Percentiles rank a stretch among this genome's conserved stretches.
Conservation (phyloP, 1,140 invertebrate species). For the Drosophila bifasciata region DNA sequence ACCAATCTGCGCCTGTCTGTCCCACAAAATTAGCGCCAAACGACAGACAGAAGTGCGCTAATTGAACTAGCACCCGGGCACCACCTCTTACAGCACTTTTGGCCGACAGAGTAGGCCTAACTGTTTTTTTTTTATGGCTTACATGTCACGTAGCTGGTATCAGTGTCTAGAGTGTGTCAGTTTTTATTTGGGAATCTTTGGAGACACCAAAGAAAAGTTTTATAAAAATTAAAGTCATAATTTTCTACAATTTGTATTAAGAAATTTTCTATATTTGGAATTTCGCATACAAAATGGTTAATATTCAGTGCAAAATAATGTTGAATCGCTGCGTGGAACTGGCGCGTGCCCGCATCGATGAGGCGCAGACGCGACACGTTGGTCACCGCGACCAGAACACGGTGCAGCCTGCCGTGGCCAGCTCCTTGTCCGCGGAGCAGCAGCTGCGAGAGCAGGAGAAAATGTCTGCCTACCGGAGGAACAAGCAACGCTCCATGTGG, state of each 20-base stretch:
- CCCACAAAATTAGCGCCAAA: conserved; percentile 24
- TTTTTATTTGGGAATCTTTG: too few relatives aligned
- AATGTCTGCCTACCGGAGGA: conserved; percentile 29
- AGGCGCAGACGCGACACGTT: conserved; percentile 42
- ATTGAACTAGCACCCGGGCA: conserved; percentile 22
- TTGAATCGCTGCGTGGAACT: conserved; percentile 47
- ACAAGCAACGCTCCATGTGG: conserved; percentile 63
- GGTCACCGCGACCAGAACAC: conserved; percentile 7
- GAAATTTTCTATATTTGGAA: too few relatives aligned
- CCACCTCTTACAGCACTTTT: not conserved
- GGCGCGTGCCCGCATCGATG: conserved; percentile 26
- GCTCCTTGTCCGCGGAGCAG: not conserved
- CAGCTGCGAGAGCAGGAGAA: conserved; percentile 37
- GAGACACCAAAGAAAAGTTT: too few relatives aligned
- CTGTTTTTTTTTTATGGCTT: not conserved
- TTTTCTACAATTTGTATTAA: not conserved
- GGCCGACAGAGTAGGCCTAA: conserved; percentile 31
- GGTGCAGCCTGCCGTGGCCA: not conserved
- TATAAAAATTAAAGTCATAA: too few relatives aligned
- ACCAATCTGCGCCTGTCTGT: conserved; percentile 1
- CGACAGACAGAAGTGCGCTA: conserved; percentile 44
- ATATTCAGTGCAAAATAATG: conserved; percentile 32
- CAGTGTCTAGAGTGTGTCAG: too few relatives aligned
- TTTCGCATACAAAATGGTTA: conserved; percentile 35
- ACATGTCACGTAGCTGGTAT: conserved; percentile 16